Evolutionary conservation across 2,888 invertebrate species (phyloP).

Genomic region (Cheilosia vernalis): DNA sequence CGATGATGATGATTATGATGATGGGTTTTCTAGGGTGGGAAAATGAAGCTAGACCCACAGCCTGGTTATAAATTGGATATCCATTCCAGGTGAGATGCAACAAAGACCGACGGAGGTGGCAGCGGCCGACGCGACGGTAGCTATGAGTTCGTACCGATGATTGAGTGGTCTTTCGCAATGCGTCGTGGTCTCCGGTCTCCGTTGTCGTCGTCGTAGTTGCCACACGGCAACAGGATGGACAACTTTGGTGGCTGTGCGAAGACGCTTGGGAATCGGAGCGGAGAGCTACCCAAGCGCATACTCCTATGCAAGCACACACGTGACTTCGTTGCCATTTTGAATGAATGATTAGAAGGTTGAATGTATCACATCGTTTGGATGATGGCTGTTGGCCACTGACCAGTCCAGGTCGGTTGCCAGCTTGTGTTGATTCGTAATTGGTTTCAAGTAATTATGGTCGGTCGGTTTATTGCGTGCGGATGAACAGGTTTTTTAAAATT

Average conservation of each 20-base stretch:
- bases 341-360: slow-evolving; percentile 69
- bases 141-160: slow-evolving; percentile 57
- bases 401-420: slow-evolving; percentile 23
- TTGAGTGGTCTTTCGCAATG: slow-evolving; percentile 73
- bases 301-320: slow-evolving; percentile 25
- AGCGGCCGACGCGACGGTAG: slow-evolving; percentile 21
- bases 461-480: slow-evolving; percentile 73
- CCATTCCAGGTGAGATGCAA: slow-evolving; percentile 68
- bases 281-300: slow-evolving; percentile 39
- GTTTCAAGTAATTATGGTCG: slow-evolving; percentile 70
- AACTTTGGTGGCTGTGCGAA: slow-evolving; percentile 43
- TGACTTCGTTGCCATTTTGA: slow-evolving; percentile 55
- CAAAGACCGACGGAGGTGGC: slow-evolving; percentile 11
- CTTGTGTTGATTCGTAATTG: slow-evolving; percentile 64
- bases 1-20: slow-evolving; percentile 22
- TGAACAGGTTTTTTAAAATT: slow-evolving; percentile 70
- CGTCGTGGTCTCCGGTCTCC: slow-evolving; percentile 40
- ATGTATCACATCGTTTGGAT: slow-evolving; percentile 52
- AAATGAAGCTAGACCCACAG: slow-evolving; percentile 68
- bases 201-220: slow-evolving; percentile 18
- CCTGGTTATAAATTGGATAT: slow-evolving; percentile 71
- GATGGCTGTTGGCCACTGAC: slow-evolving; percentile 16
- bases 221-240: slow-evolving; percentile 66
- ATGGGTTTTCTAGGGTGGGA: slow-evolving; percentile 73
- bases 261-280: slow-evolving; percentile 71